A percentile compares a stretch with the other conserved stretches of the same genome.
phyloP scores from a whole-genome alignment of 2,113 vertebrate species.

The Rana temporaria region DNA sequence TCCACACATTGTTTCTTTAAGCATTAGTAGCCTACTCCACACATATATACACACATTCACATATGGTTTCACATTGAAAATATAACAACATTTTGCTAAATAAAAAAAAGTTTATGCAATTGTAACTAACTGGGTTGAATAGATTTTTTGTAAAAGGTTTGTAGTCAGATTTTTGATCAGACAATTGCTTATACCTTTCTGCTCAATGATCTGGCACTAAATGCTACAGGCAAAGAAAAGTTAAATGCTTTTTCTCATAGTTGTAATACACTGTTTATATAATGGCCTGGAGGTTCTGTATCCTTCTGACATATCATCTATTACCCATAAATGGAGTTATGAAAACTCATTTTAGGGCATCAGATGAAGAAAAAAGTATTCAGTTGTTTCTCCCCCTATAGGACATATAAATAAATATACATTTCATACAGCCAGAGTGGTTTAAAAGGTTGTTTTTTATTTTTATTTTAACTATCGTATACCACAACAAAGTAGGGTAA shows the following conservation, averaged over 20 bases:
- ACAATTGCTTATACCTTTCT: conserved; percentile 32
- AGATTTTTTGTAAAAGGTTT: not conserved
- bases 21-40: too few relatives aligned
- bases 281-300: conserved; percentile 40
- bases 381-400: not conserved
- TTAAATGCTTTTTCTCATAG: conserved; percentile 37
- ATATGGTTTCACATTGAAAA: not conserved
- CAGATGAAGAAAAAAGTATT: not conserved
- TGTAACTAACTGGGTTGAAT: not conserved
- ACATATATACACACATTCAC: not conserved
- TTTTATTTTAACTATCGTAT: too few relatives aligned
- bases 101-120: not conserved
- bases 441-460: too few relatives aligned
- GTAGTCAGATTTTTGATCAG: conserved; percentile 20
- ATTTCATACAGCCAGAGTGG: not conserved
- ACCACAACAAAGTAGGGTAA: too few relatives aligned
- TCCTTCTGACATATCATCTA: conserved; percentile 44
- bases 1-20: too few relatives aligned
- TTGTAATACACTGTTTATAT: conserved; percentile 44
- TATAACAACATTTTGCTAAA: not conserved
- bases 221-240: conserved; percentile 43
- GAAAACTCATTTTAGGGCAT: conserved; percentile 10
- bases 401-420: not conserved
- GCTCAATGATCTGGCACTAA: conserved; percentile 49
- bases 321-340: conserved; percentile 38